Evolutionary conservation across 2,797 vertebrate genomes (phyloP).

Genomic region (Halcyon leucocephala): DNA sequence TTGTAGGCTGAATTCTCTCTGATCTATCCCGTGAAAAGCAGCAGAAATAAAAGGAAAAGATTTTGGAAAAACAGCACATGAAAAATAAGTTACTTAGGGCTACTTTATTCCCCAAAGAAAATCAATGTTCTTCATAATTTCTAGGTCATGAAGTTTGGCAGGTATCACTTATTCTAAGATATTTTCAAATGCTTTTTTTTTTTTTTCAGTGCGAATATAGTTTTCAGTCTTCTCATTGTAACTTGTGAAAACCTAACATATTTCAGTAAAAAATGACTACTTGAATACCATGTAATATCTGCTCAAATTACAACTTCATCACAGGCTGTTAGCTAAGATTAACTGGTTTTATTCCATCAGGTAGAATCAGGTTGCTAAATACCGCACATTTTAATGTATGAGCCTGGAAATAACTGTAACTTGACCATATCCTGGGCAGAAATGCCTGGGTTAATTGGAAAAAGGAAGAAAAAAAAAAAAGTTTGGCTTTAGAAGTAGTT

Average conservation of each 20-base stretch:
- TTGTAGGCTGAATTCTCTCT: not conserved
- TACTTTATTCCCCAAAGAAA: not conserved
- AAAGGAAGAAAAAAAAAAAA: not conserved
- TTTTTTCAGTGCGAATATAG: not conserved
- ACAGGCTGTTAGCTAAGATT: not conserved
- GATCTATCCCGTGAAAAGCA: not conserved
- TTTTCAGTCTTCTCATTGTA: not conserved
- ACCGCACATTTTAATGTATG: not conserved
- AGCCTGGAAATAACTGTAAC: constrained; percentile 5
- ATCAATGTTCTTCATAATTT: not conserved
- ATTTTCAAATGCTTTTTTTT: not conserved
- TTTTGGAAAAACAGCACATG: not conserved
- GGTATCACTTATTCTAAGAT: not conserved
- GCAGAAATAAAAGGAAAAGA: not conserved
- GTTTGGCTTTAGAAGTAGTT: not conserved
- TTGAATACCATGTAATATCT: not conserved
- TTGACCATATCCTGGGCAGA: not conserved
- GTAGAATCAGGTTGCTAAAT: not conserved
- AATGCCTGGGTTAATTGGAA: not conserved
- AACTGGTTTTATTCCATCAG: not conserved
- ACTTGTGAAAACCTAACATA: not conserved
- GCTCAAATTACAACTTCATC: not conserved
- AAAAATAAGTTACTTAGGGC: not conserved
- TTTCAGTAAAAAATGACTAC: not conserved
- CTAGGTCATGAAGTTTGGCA: not conserved